Base-by-base conservation (phyloP, 92 coral and sea anemone species). In the Phenganax stokvisi region DNA sequence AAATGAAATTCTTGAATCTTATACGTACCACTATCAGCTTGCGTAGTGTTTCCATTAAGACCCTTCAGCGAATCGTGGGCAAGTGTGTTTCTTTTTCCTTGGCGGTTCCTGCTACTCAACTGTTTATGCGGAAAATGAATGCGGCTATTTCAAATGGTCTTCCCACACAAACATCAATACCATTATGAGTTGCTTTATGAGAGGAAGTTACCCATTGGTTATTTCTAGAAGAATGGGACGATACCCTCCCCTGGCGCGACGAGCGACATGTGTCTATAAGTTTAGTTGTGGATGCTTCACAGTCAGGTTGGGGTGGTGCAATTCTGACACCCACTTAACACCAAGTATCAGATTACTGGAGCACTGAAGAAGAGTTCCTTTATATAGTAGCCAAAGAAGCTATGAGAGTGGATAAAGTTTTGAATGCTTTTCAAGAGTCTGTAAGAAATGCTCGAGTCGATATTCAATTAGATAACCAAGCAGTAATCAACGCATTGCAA, bases 341-440 rank as follows among this genome's bases (percentile, higher is more conserved):
- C 25, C 47, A 28, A 51, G 57, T 75, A 52, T 59, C 88, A 12
- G 90, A 85, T 58, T 87, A 84, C 47, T 87, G 90, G 90, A 54
- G 25, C 3, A 75, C 6, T 12, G 86, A 73, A 51, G 84, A 87
- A 72, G 20, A 13, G 25, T 57, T n/a, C 3, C 56, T 1, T 15
- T 86, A 73, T 63, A 89, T 89, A 12, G 47, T 80, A 6, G 57
- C 86, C 10, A 83, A 83, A 56, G 91, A 89, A 68, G 87, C 83
- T 17, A 11, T 58, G 2, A 84, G 88, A 0, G 52, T 87, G 16
- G 77, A 87, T 37, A 56, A 68, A 12, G 67, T n/a, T 11, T 62
- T 66, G 57, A 16, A 16, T 12, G 74, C 74, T 9, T 68, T 68
- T 68, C 51, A 7, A 44, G 25, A 20, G 25, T 20, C 25, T 20